Evolutionary conservation across 2,888 invertebrate species (phyloP).

Genomic region (Galeruca laticollis): DNA sequence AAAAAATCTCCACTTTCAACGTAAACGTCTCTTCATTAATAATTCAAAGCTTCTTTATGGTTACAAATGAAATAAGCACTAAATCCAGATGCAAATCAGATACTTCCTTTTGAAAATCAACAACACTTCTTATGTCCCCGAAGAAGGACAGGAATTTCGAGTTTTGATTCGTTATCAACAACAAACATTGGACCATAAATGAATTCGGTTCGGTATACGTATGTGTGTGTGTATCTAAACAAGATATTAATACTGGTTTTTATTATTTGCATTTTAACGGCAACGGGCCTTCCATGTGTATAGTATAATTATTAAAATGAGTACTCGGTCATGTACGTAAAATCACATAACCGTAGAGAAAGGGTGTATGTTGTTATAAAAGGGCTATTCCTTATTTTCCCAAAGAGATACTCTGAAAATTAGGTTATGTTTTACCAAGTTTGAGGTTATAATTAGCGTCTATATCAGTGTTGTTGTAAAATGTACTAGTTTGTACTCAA

Average conservation of each 20-base stretch:
- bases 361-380: neutral
- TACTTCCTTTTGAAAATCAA: slow-evolving; percentile 10
- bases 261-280: slow-evolving; percentile 49
- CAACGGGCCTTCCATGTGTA: slow-evolving; percentile 39
- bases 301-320: slow-evolving; percentile 18
- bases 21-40: neutral
- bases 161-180: slow-evolving; percentile 19
- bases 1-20: slow-evolving; percentile 1
- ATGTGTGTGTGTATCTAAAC: slow-evolving; percentile 36
- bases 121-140: neutral
- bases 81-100: slow-evolving; percentile 21
- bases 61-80: neutral
- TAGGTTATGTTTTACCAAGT: no score
- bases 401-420: neutral
- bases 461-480: no score
- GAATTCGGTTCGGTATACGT: slow-evolving; percentile 2
- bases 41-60: slow-evolving; percentile 13
- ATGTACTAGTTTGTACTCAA: no score
- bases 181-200: slow-evolving; percentile 12
- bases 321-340: slow-evolving; percentile 5
- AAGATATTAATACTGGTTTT: slow-evolving; percentile 49
- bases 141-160: slow-evolving; percentile 24
- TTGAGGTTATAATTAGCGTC: no score
- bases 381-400: neutral
- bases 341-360: neutral